Base-by-base conservation (phyloP, 2,797 vertebrate species). In the Falco berigora region DNA sequence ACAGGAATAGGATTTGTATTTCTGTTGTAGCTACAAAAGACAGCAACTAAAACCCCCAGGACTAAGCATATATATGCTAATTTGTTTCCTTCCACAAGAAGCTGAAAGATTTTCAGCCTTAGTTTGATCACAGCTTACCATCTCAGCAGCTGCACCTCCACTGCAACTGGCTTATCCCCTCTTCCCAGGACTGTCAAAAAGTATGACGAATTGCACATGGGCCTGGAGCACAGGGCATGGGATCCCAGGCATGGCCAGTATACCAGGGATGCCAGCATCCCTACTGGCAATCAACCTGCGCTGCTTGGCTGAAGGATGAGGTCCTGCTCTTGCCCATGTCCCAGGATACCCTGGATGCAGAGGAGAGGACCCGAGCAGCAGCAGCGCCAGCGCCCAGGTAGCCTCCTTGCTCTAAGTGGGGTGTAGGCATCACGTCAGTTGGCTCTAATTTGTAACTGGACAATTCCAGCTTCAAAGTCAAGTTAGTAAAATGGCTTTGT, bases 231-330 rank as follows among this genome's bases (percentile, higher is more conserved):
- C 19, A 49, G 47, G 10, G 11, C 30, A 71, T 10, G 21, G 44
- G 10, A 80, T 36, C 10, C 10, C 0, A 0, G 63, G 47, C 52
- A 59, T 2, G 7, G 25, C 24, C 67, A 68, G 58, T 23, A 67
- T 6, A 38, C 18, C 50, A 79, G 32, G 16, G 27, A 59, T 2
- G 5, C 12, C 67, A 90, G 24, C 49, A 82, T 17, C 40, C 12
- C 62, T 36, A 23, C 53, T 56, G 22, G 44, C 21, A 66, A 47
- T 9, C 69, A 83, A 16, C 34, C 3, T 71, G 25, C 1, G 3
- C 56, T 52, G n/a, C 44, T 30, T 23, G 58, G n/a, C n/a, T 61
- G 20, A 53, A 68, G 40, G 27, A 62, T 12, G 18, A 74, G 13
- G 38, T 68, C 40, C 44, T 61, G n/a, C 53, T 78, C 36, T 80